phyloP scores from a whole-genome alignment of 2,888 invertebrate genomes.

The Spialia ferax region DNA sequence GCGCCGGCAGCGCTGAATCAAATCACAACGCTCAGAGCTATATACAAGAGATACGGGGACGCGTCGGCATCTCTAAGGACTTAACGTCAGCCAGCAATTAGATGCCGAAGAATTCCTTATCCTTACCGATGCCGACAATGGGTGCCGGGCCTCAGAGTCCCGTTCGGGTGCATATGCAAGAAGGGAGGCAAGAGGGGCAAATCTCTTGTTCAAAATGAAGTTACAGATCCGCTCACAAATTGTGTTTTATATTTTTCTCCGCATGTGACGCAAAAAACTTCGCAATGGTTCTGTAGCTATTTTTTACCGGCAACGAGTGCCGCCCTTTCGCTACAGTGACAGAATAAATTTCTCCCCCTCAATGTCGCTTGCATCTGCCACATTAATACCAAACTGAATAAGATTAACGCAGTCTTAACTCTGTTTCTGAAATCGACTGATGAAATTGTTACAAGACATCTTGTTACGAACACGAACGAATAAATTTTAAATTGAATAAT shows the following conservation, averaged over 20 bases:
- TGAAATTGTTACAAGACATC: conserved; percentile 9
- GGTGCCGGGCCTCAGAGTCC: conserved; percentile 55
- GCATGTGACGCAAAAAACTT: conserved; percentile 72
- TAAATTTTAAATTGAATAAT: conserved; percentile 11
- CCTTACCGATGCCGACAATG: too few species aligned
- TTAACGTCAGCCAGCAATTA: too few species aligned
- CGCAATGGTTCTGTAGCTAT: conserved; percentile 62
- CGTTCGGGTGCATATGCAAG: conserved; percentile 72
- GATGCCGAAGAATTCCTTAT: too few species aligned
- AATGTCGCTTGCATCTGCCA: conserved; percentile 49
- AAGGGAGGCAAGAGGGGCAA: conserved; percentile 53
- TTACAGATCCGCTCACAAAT: conserved; percentile 76
- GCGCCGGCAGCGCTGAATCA: too few species aligned
- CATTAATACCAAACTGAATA: conserved; percentile 37
- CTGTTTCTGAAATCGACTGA: conserved; percentile 1
- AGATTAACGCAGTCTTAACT: conserved; percentile 29
- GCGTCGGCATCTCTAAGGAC: too few species aligned
- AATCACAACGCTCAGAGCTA: too few species aligned
- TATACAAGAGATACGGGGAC: too few species aligned
- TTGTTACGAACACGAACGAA: not conserved
- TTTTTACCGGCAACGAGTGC: conserved; percentile 52
- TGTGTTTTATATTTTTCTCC: conserved; percentile 75
- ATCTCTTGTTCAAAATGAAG: conserved; percentile 78
- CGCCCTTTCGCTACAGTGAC: conserved; percentile 50
- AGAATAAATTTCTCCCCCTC: conserved; percentile 53